Conservation (phyloP, 2,113 vertebrate genomes). For the Coptodon bakossiorum region DNA sequence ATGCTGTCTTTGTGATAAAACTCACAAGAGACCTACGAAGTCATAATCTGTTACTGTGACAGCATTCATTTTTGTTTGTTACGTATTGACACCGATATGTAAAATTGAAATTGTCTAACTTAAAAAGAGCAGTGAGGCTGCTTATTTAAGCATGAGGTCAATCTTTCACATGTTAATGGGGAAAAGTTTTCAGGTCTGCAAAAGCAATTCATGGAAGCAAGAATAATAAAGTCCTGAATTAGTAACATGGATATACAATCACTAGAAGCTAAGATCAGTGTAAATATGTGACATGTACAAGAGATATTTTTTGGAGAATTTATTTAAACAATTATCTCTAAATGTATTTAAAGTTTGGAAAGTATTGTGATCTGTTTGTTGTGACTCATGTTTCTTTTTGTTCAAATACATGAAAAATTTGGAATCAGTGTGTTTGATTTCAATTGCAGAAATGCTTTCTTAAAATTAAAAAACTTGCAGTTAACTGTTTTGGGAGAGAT, state of each 20-base stretch:
- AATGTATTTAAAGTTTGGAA: slow-evolving; percentile 55
- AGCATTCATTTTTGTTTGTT: not conserved
- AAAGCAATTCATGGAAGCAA: not conserved
- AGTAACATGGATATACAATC: slow-evolving; percentile 8
- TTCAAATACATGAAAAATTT: not conserved
- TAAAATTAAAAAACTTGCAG: slow-evolving; percentile 7
- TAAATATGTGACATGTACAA: slow-evolving; percentile 92
- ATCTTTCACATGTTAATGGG: not conserved
- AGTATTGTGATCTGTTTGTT: slow-evolving; percentile 52
- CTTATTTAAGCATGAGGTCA: not conserved
- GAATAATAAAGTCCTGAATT: not conserved
- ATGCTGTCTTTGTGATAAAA: not conserved
- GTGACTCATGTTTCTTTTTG: slow-evolving; percentile 25
- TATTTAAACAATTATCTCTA: slow-evolving; percentile 86
- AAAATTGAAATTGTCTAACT: not conserved
- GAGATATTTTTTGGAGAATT: slow-evolving; percentile 88
- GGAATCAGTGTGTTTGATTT: not conserved
- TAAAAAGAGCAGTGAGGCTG: not conserved
- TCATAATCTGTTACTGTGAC: not conserved
- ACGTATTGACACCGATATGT: not conserved
- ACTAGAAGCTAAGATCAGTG: slow-evolving; percentile 66
- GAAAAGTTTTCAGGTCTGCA: not conserved
- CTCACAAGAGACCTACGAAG: not conserved
- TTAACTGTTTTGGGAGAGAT: slow-evolving; percentile 11
- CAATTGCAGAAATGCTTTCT: slow-evolving; percentile 11